Evolutionary conservation across 2,113 vertebrate species (phyloP), one percentile per base, ranked within the genome.

Genomic region (Gopherus flavomarginatus): DNA sequence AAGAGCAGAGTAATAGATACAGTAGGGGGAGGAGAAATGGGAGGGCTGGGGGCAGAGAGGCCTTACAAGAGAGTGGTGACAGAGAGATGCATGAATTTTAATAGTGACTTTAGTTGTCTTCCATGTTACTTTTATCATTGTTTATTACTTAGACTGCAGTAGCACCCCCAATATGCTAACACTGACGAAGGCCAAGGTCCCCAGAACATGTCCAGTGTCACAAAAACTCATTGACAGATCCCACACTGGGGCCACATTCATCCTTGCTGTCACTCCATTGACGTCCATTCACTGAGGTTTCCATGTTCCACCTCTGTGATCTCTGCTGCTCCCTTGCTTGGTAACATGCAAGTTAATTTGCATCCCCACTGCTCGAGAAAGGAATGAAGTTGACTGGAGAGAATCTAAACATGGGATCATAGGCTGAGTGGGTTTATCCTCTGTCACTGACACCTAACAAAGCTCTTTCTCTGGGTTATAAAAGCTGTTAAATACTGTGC

Each of bases 381-480:
- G 75, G 31, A 79, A 86, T 75, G 93, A 89, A 89, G 52, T 72
- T 31, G 38, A 69, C 38, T 53, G n/a, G 65, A 82, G 81, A 89
- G 91, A 80, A 56, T 56, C 84, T 79, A 38, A 96, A 49, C 21
- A 75, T 78, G 49, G 78, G 90, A 27, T 92, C 57, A 77, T 24
- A 83, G 94, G 78, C 83, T 87, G 93, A 90, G 75, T 54, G 81
- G 50, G 89, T 97, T 96, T 90, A 52, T 85, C 77, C 50, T 77
- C 89, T 1, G 0, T 62, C 8, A 0, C 12, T 5, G 5, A 90
- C 80, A 21, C 79, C 81, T 86, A 57, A 54, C 56, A 88, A 57
- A 82, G 82, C 8, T 0, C 6, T 0, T 83, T 47, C 17, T 12
- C 86, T 5, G 6, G 86, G 50, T 91, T 94, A 16, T 6, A 0